Conservation (phyloP, 1,140 invertebrate genomes). For the Diploscapter pachys region DNA sequence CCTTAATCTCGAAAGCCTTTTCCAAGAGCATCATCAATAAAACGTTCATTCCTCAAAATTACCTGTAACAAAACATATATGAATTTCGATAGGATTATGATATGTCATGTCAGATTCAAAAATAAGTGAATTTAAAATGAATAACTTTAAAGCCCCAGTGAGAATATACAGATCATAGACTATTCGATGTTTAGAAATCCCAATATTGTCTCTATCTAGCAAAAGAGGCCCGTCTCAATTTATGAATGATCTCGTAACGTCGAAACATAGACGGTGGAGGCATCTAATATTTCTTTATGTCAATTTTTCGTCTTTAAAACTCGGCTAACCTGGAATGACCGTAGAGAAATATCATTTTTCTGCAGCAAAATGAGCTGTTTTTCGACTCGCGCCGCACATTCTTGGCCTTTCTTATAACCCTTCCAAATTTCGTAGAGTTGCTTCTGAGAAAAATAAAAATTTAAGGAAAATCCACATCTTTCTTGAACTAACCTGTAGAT, state of each 20-base stretch:
- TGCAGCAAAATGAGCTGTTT: conserved; percentile 15
- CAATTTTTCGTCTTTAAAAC: neutral
- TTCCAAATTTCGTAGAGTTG: conserved; percentile 23
- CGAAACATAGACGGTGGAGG: conserved; percentile 30
- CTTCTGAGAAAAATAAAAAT: conserved; percentile 8
- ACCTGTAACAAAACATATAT: too few relatives aligned
- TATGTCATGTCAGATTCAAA: too few relatives aligned
- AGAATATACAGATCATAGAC: too few relatives aligned
- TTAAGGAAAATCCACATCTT: neutral
- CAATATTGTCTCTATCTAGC: neutral
- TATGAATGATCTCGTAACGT: conserved; percentile 1
- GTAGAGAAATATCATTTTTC: conserved; percentile 18
- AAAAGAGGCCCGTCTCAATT: conserved; percentile 3
- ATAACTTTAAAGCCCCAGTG: too few relatives aligned
- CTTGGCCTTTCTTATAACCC: conserved; percentile 20
- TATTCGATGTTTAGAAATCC: too few relatives aligned
- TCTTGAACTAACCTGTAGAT: conserved; percentile 14
- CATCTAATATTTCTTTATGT: conserved; percentile 15
- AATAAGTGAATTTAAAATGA: too few relatives aligned
- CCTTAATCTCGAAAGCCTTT: too few relatives aligned
- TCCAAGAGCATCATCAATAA: too few relatives aligned
- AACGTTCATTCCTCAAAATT: too few relatives aligned
- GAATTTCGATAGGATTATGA: too few relatives aligned
- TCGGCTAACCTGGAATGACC: conserved; percentile 17
- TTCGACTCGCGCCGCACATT: conserved; percentile 2